Evolutionary conservation across 2,113 vertebrate genomes (phyloP), one percentile per base, ranked within the genome.

Genomic region (Aspiorhynchus laticeps): DNA sequence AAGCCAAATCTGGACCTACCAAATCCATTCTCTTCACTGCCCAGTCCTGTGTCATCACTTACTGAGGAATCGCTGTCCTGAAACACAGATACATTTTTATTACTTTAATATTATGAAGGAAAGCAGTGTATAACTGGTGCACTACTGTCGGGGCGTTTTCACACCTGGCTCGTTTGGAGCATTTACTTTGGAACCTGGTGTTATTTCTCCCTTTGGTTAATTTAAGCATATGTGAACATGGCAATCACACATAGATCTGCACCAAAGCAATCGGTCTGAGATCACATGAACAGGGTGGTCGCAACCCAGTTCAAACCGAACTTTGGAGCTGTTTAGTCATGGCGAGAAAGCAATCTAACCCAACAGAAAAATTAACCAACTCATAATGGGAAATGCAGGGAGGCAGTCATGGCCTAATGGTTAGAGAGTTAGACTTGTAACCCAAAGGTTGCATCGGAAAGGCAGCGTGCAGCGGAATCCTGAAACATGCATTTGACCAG

Each of bases 51-150:
- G 88, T 96, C 95, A 0, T 93, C 88, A 76, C 92, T 94, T 38
- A 85, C 86, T 69, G 95, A 95, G 0, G 93, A 94, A 80, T 93
- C 91, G 0, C 91, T 92, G 83, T 94, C 95, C 97, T 98, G 89
- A 43, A 91, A 91, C 33, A 92, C 43, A 92, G 8, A 86, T 0
- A 84, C 28, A n/a, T 19, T 28, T 17, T 5, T 51, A 17, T 51
- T 51, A 17, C 2, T 8, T 78, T 7, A 63, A 46, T 53, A 4
- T 56, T 36, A 80, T 11, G 26, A 7, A 51, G 26, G 17, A 53
- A 46, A 51, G 26, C 2, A 17, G 12, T 41, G 19, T 73, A 33
- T 9, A 36, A 69, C 31, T n/a, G 51, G 17, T 53, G 56, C 9
- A n/a, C 24, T n/a, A 61, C 24, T n/a, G 9, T n/a, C 21, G n/a